phyloP scores from a whole-genome alignment of 2,113 vertebrate species.

The Indicator indicator region DNA sequence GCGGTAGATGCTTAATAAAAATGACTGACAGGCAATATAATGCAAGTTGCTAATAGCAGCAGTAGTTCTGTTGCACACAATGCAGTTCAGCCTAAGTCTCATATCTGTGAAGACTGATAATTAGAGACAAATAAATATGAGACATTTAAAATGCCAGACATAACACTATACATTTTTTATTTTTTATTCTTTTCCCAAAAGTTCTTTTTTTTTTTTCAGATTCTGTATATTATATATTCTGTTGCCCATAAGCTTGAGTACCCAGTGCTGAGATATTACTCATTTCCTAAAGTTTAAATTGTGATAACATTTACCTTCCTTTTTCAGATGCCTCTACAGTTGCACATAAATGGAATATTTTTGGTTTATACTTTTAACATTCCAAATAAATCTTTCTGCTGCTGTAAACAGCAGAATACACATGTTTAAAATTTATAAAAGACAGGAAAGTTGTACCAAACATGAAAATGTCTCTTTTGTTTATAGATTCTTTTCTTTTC shows the following conservation, averaged over 20 bases:
- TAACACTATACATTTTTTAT: not conserved
- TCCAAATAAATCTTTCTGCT: not conserved
- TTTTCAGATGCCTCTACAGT: not conserved
- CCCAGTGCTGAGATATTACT: not conserved
- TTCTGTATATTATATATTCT: not conserved
- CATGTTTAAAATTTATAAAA: not conserved
- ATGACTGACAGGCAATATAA: slow-evolving; percentile 25
- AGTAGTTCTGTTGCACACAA: not conserved
- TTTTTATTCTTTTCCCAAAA: not conserved
- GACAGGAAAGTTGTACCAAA: not conserved
- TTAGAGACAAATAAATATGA: slow-evolving; percentile 21
- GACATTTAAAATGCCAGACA: not conserved
- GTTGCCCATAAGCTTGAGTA: not conserved
- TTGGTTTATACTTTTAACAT: not conserved
- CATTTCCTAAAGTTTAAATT: not conserved
- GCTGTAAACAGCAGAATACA: not conserved
- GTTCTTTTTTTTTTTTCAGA: not conserved
- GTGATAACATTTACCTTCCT: not conserved
- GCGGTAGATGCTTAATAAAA: slow-evolving; percentile 24
- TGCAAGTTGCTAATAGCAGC: not conserved
- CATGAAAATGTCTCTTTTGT: not conserved
- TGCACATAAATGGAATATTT: not conserved
- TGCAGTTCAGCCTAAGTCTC: not conserved
- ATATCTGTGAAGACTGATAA: not conserved
- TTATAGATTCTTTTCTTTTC: not conserved